These are phyloP conservation scores for Cololabis saira DNA, from an alignment of 2,113 vertebrate genomes.

Conservation along the genomic window DNA sequence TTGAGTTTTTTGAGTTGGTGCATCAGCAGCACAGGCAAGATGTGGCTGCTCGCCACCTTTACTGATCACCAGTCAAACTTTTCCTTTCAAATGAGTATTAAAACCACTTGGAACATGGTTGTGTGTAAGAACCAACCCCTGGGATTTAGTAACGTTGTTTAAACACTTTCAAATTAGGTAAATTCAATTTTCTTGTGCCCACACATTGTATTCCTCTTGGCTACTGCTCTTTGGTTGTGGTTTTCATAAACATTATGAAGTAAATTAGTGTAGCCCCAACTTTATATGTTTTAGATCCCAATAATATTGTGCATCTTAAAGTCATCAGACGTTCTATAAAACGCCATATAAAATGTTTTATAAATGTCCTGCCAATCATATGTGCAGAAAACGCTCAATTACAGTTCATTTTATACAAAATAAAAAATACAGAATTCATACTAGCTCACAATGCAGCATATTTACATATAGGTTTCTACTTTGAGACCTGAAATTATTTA, in stretches of 20 bases:
- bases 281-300: constrained; percentile 34
- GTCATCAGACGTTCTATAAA: constrained; percentile 52
- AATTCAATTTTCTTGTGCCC: neutral
- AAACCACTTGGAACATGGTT: constrained; percentile 12
- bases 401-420: neutral
- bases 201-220: neutral
- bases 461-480: no score
- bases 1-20: constrained; percentile 18
- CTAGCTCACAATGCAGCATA: no score
- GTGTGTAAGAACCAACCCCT: no score
- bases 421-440: no score
- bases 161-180: constrained; percentile 6
- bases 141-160: constrained; percentile 9
- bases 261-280: constrained; percentile 15
- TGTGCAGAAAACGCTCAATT: neutral
- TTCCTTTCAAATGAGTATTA: constrained; percentile 27
- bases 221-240: constrained; percentile 31
- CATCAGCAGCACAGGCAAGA: constrained; percentile 22
- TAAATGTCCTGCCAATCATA: constrained; percentile 24
- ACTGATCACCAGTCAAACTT: constrained; percentile 17
- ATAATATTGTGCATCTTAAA: constrained; percentile 59
- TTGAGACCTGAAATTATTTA: no score
- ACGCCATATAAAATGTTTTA: constrained; percentile 36
- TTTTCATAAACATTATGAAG: constrained; percentile 33
- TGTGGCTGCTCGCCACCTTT: constrained; percentile 2